Base-by-base conservation (phyloP, 2,113 vertebrate genomes). In the Podilymbus podiceps region DNA sequence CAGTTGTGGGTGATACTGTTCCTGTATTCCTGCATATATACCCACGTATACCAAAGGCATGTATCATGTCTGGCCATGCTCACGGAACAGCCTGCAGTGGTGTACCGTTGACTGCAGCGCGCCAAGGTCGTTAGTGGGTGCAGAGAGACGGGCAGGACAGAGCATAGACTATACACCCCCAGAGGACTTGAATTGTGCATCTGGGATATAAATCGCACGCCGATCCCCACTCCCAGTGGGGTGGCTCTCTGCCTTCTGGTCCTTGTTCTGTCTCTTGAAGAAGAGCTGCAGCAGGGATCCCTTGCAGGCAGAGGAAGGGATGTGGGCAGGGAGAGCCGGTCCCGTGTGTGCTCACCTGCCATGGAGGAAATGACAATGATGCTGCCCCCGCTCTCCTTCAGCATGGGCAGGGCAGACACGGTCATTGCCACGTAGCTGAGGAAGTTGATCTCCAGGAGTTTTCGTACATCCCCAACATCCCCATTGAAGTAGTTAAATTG, bases 381-480 rank as follows among this genome's bases (percentile, higher is more conserved):
- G 90, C 93, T 98, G 69, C 98, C 98, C 5, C 95, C 83, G 10
- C 97, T 98, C 81, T 97, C 93, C 94, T 96, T 98, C 85, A 98
- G 96, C 98, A 98, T 95, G 56, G 98, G 98, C 72, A 98, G 86
- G 73, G 98, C 98, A 1, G 95, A 73, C 1, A 9, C 18, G 0
- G 97, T 96, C 97, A 98, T 35, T 3, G 96, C 96, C 95, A 98
- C 97, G 0, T 98, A 98, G 88, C 98, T 98, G 55, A 98, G 67
- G 28, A 98, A 98, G 95, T 98, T 98, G 87, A 35, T 85, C 40
- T 98, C 96, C 68, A 98, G 66, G 60, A 30, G 66, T 66, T 49
- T 78, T 18, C 97, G 96, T 19, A 98, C 3, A 0, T 91, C 17
- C 2, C 2, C 88, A 24, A 98, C 46, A 0, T 98, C 95, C 9